These are phyloP conservation scores for Florisuga fusca DNA, from an alignment of 2,797 vertebrate genomes.

Conservation along the genomic window DNA sequence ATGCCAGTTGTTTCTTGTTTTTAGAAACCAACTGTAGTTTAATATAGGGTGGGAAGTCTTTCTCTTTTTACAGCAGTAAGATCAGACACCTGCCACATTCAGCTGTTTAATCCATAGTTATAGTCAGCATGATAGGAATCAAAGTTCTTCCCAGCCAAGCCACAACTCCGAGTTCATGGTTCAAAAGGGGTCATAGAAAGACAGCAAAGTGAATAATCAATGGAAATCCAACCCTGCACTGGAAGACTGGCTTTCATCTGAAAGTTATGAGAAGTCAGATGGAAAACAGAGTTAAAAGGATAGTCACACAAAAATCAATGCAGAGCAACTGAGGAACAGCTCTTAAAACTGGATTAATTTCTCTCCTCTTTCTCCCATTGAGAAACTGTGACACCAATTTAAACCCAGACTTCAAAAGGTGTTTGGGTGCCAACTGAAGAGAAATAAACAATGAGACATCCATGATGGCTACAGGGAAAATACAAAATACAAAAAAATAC, in stretches of 20 bases:
- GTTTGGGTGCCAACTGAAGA: background rate
- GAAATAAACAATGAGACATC: background rate
- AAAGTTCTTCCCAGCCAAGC: background rate
- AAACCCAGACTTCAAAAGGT: background rate
- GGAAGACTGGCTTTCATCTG: background rate
- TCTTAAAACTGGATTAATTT: background rate
- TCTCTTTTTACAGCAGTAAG: background rate
- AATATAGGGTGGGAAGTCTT: background rate
- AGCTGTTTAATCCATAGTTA: slow-evolving; percentile 1
- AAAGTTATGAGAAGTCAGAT: background rate
- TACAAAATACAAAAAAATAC: too few species aligned
- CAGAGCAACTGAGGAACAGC: background rate
- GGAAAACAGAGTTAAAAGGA: slow-evolving; percentile 30
- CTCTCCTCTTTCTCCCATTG: background rate
- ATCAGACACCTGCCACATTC: background rate
- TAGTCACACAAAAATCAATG: slow-evolving; percentile 1
- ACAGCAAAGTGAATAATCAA: slow-evolving; percentile 18
- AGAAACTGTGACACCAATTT: background rate
- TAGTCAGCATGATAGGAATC: background rate
- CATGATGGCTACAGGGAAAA: background rate
- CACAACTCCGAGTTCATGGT: background rate
- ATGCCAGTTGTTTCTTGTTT: background rate
- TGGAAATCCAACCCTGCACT: background rate
- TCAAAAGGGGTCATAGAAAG: background rate
- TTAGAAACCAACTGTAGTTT: background rate